phyloP scores from a whole-genome alignment of 2,888 invertebrate genomes.

The Drosophila melanocephala region DNA sequence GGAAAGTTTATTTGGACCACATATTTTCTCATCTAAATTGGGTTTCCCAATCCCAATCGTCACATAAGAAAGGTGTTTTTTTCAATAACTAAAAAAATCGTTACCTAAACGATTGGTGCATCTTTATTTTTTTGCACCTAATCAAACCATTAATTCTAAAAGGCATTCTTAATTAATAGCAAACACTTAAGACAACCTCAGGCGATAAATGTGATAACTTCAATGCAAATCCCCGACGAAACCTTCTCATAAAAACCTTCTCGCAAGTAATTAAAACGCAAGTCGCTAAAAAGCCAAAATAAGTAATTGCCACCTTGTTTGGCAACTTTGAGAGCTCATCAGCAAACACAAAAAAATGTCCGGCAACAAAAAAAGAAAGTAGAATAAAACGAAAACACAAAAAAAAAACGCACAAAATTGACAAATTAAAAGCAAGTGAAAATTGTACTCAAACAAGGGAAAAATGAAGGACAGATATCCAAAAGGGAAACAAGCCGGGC shows the following conservation, averaged over 20 bases:
- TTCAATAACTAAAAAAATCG: neutral
- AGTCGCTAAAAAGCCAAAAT: constrained; percentile 62
- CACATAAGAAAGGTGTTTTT: neutral
- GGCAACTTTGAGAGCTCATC: constrained; percentile 69
- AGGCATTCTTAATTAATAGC: neutral
- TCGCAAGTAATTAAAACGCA: constrained; percentile 66
- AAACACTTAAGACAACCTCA: constrained; percentile 4
- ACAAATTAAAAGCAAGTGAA: constrained; percentile 79
- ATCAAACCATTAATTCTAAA: neutral
- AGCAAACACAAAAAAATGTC: constrained; percentile 55
- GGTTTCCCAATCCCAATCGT: neutral
- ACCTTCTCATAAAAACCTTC: constrained; percentile 1
- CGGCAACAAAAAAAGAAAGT: constrained; percentile 16
- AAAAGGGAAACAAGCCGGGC: constrained; percentile 56
- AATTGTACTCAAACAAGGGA: constrained; percentile 43
- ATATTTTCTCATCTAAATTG: neutral
- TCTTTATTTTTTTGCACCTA: neutral
- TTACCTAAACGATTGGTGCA: neutral
- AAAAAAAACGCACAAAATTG: constrained; percentile 63
- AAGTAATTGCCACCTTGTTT: constrained; percentile 81
- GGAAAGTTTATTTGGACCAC: too few relatives aligned
- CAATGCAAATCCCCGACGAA: constrained; percentile 32
- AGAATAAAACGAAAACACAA: constrained; percentile 11
- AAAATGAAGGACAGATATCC: constrained; percentile 44
- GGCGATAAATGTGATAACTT: constrained; percentile 25